Evolutionary conservation across 2,113 vertebrate genomes (phyloP).

Genomic region (zebrafish (Danio rerio)): GRCz12tu NC_133176.1:42111501-42112000

Average conservation of each 20-base stretch:
- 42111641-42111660: not conserved
- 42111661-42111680: not conserved
- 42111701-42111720: not conserved
- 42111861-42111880: not conserved
- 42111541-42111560: not conserved
- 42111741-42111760: not conserved
- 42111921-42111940: constrained; percentile 18
- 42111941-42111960: constrained; percentile 4
- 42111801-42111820: constrained; percentile 22
- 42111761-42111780: not conserved
- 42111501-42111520: not conserved
- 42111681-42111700: not conserved
- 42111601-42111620: not conserved
- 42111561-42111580: not conserved
- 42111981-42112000: constrained; percentile 20
- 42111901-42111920: constrained; percentile 9
- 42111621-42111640: not conserved
- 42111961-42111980: constrained; percentile 40
- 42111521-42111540: not conserved
- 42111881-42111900: constrained; percentile 9
- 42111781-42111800: not conserved
- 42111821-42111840: not conserved
- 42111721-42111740: constrained; percentile 3
- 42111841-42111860: not conserved
- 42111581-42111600: not conserved